Evolutionary conservation across 2,113 vertebrate species (phyloP).

Genomic region (Gulo gulo): DNA sequence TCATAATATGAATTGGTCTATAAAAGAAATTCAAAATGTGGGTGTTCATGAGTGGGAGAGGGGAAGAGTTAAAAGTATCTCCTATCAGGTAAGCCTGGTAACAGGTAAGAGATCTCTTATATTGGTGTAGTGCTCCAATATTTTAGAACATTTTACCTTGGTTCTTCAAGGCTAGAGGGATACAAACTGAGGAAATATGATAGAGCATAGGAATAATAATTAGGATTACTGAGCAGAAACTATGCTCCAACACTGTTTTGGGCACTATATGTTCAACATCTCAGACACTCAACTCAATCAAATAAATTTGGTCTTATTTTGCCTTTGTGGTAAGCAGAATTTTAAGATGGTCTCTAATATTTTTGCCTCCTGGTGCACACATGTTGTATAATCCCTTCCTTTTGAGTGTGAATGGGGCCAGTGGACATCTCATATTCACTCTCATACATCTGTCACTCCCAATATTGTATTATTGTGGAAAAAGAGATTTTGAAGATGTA

Average conservation of each 20-base stretch:
- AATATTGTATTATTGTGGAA: background rate
- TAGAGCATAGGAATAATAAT: background rate
- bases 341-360: background rate
- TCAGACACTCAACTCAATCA: background rate
- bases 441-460: background rate
- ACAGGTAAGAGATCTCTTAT: background rate
- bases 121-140: background rate
- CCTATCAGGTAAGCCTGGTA: background rate
- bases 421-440: background rate
- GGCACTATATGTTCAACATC: background rate
- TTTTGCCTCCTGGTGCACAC: background rate
- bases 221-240: background rate
- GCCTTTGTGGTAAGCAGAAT: background rate
- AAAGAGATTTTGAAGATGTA: background rate
- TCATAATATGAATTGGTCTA: background rate
- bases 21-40: background rate
- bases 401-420: background rate
- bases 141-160: background rate
- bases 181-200: background rate
- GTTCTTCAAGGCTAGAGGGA: background rate
- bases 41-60: background rate
- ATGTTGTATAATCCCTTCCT: background rate
- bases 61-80: background rate
- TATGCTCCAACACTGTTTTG: background rate
- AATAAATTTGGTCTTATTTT: background rate